phyloP scores from a whole-genome alignment of 2,113 vertebrate genomes.

The Athene cunicularia region DNA sequence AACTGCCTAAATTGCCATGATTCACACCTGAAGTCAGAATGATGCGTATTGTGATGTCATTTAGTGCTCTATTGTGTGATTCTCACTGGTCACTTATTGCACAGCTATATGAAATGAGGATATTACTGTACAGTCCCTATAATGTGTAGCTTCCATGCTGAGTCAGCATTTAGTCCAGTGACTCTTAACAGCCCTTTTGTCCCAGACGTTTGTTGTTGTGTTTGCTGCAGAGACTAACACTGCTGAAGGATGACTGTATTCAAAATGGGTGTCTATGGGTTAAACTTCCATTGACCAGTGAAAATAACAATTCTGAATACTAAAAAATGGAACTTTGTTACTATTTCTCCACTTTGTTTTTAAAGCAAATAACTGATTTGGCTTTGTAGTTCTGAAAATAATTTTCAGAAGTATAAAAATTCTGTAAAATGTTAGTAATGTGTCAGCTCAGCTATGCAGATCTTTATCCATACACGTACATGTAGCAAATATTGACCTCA shows the following conservation, averaged over 20 bases:
- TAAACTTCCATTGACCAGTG: neutral
- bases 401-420: neutral
- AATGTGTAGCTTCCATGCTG: neutral
- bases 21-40: neutral
- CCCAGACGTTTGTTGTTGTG: neutral
- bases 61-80: neutral
- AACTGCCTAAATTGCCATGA: neutral
- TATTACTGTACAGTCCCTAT: neutral
- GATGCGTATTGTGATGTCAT: neutral
- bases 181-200: neutral
- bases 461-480: neutral
- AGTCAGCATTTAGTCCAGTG: neutral
- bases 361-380: neutral
- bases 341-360: neutral
- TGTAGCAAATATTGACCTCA: conserved; percentile 17
- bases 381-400: neutral
- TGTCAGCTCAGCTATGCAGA: neutral
- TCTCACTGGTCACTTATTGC: neutral
- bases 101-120: neutral
- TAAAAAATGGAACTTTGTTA: neutral
- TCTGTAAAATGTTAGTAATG: neutral
- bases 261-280: neutral
- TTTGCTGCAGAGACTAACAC: neutral
- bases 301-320: neutral
- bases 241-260: neutral